phyloP scores from a whole-genome alignment of 2,888 invertebrate species.

The Thecophora atra region DNA sequence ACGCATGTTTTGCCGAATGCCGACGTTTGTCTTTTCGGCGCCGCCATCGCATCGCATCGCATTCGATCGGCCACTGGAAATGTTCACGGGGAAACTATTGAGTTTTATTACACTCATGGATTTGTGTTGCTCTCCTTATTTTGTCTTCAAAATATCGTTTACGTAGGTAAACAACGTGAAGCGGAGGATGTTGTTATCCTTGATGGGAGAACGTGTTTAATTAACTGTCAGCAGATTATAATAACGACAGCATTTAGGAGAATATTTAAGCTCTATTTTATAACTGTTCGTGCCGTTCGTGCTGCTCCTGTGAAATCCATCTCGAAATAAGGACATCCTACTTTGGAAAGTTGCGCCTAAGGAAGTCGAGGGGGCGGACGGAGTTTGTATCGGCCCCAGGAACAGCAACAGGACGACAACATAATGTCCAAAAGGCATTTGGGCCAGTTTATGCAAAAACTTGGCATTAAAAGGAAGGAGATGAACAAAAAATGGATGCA shows the following conservation, averaged over 20 bases:
- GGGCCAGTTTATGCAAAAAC: slow-evolving; percentile 6
- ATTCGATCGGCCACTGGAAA: too few species aligned
- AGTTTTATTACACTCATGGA: too few species aligned
- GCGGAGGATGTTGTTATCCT: background rate
- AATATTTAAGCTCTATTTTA: background rate
- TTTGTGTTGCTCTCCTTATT: too few species aligned
- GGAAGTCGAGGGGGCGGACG: background rate
- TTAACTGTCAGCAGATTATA: background rate
- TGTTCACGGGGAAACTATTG: too few species aligned
- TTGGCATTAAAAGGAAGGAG: background rate
- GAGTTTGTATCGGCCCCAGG: background rate
- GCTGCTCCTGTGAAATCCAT: too few species aligned
- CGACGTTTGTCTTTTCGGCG: too few species aligned
- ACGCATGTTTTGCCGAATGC: too few species aligned
- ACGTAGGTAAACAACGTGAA: background rate
- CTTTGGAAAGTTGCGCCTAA: background rate
- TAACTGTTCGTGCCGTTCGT: background rate
- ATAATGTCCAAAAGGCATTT: background rate
- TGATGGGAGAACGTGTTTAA: background rate
- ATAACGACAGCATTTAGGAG: background rate
- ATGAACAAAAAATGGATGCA: background rate
- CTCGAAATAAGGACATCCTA: background rate
- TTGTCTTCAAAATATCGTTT: background rate
- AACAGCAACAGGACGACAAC: background rate
- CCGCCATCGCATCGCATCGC: too few species aligned